Evolutionary conservation across 2,797 vertebrate genomes (phyloP).

Genomic region (Gobionotothen gibberifrons): DNA sequence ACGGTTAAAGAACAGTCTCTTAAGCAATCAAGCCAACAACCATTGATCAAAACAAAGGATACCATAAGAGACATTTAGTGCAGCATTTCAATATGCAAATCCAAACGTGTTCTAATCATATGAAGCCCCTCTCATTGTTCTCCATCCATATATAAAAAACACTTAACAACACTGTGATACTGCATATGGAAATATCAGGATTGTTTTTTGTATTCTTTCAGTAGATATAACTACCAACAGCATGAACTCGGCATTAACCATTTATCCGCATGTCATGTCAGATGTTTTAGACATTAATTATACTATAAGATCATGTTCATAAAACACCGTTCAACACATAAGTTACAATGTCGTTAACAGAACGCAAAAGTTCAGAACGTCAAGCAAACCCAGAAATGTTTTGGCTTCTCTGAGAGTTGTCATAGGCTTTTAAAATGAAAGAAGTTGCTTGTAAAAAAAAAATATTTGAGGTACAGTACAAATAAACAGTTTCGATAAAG

Average conservation of each 20-base stretch:
- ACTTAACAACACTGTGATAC: neutral
- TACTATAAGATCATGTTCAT: neutral
- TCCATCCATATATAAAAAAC: neutral
- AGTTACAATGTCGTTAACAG: too few relatives aligned
- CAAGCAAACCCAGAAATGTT: too few relatives aligned
- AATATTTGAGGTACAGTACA: neutral
- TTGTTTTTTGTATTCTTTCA: neutral
- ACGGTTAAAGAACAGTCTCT: neutral
- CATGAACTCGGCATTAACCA: neutral
- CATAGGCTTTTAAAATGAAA: neutral
- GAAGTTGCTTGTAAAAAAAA: slow-evolving; percentile 1
- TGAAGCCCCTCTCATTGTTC: neutral
- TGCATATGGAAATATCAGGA: neutral
- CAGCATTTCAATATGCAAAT: neutral
- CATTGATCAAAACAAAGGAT: slow-evolving; percentile 7
- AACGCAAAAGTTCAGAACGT: too few relatives aligned
- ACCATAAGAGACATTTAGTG: neutral
- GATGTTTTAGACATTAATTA: neutral
- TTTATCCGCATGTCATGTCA: neutral
- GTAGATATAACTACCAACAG: neutral
- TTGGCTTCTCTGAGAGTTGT: too few relatives aligned
- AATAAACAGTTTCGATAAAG: slow-evolving; percentile 5
- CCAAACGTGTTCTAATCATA: neutral
- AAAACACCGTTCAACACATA: too few relatives aligned
- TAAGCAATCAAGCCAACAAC: neutral